Evolutionary conservation across 2,113 vertebrate species (phyloP), one percentile per base, ranked within the genome.

Genomic region (Percopsis transmontana): DNA sequence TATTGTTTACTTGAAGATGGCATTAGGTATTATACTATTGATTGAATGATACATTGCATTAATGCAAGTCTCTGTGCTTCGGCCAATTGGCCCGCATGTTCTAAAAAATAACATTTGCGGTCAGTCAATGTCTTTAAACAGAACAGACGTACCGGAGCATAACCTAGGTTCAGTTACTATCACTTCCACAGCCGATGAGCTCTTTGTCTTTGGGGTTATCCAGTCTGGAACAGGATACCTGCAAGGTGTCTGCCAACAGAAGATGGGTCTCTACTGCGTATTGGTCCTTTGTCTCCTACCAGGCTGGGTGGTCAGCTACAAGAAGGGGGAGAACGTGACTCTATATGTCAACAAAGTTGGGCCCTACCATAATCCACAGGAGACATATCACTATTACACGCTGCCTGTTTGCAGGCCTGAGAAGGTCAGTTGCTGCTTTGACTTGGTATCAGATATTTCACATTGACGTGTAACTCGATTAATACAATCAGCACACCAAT

Each of bases 281-380:
- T 76, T 91, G 61, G 75, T 93, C 40, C 76, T 94, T 66, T 79
- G 81, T 70, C 59, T 89, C 15, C 54, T 91, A 65, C 85, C 88
- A 5, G 82, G 88, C 70, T 89, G 85, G 61, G 83, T 90, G 33
- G 78, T 79, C 33, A 90, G 85, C 77, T 96, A 94, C 80, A 92
- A 94, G 70, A 64, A 68, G 12, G 94, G 94, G 12, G 93, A 95
- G 61, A 89, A 91, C 0, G 94, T 97, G 50, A 90, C 92, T 72
- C 85, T 97, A 0, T 97, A 95, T 66, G 96, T 97, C 76, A 96
- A 96, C 90, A 97, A 96, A 92, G 96, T 97, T 59, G 96, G 96
- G 2, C 95, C 96, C 42, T 97, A 97, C 79, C 95, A 97, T 79
- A 97, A 97, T 75, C 96, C 96, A 18, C 95, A 96, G 77, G 96